A percentile compares a stretch with the other conserved stretches of the same genome.
These are phyloP conservation scores for Pyrgus malvae DNA, from an alignment of 2,888 invertebrate species.

Conservation along the genomic window DNA sequence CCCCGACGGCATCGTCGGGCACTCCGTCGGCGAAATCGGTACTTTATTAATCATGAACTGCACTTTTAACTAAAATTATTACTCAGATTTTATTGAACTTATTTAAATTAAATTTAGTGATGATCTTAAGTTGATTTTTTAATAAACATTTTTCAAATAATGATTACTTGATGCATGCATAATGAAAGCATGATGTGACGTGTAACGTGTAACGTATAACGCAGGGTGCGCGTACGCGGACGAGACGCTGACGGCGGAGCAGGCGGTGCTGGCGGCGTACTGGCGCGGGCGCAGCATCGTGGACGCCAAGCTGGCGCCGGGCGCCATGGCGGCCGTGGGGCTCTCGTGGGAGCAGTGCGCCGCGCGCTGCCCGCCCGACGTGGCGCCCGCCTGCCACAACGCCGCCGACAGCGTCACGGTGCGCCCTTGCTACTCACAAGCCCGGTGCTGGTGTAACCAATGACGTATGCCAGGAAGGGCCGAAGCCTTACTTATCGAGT, in stretches of 20 bases:
- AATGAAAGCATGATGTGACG: neutral
- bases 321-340: slow-evolving; percentile 96
- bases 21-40: slow-evolving; percentile 95
- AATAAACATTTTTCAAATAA: too few species aligned
- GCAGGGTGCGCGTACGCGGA: slow-evolving; percentile 97
- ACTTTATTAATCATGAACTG: slow-evolving; percentile 36
- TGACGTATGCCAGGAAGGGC: neutral
- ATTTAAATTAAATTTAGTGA: too few species aligned
- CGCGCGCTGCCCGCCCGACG: slow-evolving; percentile 87
- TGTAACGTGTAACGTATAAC: neutral
- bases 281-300: slow-evolving; percentile 93
- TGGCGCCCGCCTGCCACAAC: slow-evolving; percentile 97
- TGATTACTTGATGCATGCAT: too few species aligned
- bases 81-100: too few species aligned
- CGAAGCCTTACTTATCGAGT: too few species aligned
- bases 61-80: neutral
- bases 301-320: slow-evolving; percentile 87
- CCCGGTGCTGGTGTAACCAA: too few species aligned
- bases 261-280: slow-evolving; percentile 96
- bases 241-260: slow-evolving; percentile 96
- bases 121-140: too few species aligned
- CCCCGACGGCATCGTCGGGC: slow-evolving; percentile 97
- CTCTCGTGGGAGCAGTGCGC: slow-evolving; percentile 92
- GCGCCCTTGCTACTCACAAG: neutral
- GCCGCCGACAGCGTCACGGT: slow-evolving; percentile 94